These are phyloP conservation scores for Eueides isabella DNA, from an alignment of 1,140 invertebrate species.

Conservation along the genomic window DNA sequence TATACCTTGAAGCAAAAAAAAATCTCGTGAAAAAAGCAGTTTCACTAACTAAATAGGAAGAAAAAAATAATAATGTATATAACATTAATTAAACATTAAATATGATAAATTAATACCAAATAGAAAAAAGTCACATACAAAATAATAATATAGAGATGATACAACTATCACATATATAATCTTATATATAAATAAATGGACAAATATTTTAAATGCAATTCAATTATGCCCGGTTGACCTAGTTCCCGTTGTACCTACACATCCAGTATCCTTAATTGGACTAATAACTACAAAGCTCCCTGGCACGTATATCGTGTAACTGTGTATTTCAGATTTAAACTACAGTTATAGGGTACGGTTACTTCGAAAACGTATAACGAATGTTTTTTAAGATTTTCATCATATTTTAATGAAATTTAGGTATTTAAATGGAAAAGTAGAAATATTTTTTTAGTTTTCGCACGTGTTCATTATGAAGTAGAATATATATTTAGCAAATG, in stretches of 20 bases:
- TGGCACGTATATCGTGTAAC: background rate
- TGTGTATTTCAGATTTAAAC: conserved; percentile 3
- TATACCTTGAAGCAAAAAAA: no score
- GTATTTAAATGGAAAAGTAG: no score
- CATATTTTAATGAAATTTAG: no score
- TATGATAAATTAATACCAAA: no score
- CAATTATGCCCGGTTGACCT: conserved; percentile 12
- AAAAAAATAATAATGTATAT: no score
- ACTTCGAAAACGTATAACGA: background rate
- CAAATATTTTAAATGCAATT: conserved; percentile 10
- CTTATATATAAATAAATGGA: background rate
- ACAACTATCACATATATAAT: background rate
- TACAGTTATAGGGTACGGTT: background rate
- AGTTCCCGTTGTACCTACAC: conserved; percentile 1
- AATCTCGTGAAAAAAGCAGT: no score
- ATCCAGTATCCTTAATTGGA: conserved; percentile 11
- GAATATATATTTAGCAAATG: no score
- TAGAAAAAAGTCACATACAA: no score
- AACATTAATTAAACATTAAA: no score
- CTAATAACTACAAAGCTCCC: conserved; percentile 12
- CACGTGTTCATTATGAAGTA: no score
- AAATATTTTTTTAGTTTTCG: no score
- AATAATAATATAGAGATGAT: background rate
- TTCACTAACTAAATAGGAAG: no score
- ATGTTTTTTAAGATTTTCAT: background rate